Percentiles rank a stretch among this genome's conserved stretches.
phyloP scores from a whole-genome alignment of 2,113 vertebrate species.

The Phaethornis superciliosus region DNA sequence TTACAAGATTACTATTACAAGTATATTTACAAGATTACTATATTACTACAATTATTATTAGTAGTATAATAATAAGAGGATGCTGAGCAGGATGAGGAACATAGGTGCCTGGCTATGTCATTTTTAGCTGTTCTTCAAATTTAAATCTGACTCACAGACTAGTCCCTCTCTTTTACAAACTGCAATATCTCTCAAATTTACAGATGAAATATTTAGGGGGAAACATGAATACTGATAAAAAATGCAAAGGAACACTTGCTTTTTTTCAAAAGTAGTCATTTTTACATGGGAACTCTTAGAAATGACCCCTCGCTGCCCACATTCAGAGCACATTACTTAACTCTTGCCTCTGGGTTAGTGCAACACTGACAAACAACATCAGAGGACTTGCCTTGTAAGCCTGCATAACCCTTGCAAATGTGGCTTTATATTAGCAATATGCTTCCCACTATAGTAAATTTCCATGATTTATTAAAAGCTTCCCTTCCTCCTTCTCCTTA shows the following conservation, averaged over 20 bases:
- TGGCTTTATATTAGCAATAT: not conserved
- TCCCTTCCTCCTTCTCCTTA: not conserved
- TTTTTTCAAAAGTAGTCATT: not conserved
- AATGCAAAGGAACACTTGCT: not conserved
- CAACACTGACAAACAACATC: slow-evolving; percentile 27
- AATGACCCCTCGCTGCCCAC: not conserved
- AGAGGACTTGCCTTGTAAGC: not conserved
- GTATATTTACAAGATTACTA: not conserved
- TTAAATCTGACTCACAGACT: not conserved
- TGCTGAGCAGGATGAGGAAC: not conserved
- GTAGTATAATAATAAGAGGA: not conserved
- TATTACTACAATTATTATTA: too few relatives aligned
- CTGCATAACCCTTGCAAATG: not conserved
- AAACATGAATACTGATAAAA: not conserved
- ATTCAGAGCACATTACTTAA: not conserved
- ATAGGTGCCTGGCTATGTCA: not conserved
- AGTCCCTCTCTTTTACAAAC: not conserved
- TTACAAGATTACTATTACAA: not conserved
- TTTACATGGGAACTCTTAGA: not conserved
- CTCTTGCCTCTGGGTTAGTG: slow-evolving; percentile 25
- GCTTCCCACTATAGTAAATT: not conserved
- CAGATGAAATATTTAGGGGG: not conserved
- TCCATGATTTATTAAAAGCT: not conserved
- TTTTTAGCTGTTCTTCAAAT: not conserved
- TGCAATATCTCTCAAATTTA: not conserved